Evolutionary conservation across 2,113 vertebrate species (phyloP).

Genomic region (Casuarius casuarius): DNA sequence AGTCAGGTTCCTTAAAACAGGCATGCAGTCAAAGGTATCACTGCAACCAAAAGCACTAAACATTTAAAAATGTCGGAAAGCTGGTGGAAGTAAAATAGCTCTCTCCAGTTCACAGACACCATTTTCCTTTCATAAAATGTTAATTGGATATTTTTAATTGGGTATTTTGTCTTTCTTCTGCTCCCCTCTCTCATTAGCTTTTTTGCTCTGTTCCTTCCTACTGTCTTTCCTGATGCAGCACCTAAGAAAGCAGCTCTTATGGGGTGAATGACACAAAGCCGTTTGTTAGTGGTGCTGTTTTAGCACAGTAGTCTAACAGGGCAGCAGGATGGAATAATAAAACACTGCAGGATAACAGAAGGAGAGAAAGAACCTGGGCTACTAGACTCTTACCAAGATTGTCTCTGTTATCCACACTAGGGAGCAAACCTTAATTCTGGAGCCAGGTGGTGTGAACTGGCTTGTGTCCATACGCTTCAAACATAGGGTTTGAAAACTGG

Average conservation of each 20-base stretch:
- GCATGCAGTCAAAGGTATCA: background rate
- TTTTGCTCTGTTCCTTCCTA: background rate
- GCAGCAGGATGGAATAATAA: background rate
- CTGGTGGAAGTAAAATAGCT: background rate
- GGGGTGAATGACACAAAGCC: background rate
- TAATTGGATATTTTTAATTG: background rate
- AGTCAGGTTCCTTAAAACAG: background rate
- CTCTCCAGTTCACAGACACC: background rate
- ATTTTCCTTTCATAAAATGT: background rate
- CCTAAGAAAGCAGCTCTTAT: background rate
- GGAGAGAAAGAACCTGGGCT: background rate
- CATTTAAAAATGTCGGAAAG: background rate
- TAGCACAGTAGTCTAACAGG: background rate
- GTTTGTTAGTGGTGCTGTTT: background rate
- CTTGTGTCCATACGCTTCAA: accelerated
- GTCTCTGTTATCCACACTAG: background rate
- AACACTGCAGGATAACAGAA: background rate
- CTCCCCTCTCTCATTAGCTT: background rate
- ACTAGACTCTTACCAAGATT: background rate
- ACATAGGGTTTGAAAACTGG: no score
- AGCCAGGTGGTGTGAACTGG: background rate
- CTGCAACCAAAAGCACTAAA: background rate
- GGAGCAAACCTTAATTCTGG: background rate
- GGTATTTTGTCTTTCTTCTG: background rate
- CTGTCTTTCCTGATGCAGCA: background rate